Evolutionary conservation across 2,888 invertebrate genomes (phyloP).

Genomic region (Onthophagus sagittarius): DNA sequence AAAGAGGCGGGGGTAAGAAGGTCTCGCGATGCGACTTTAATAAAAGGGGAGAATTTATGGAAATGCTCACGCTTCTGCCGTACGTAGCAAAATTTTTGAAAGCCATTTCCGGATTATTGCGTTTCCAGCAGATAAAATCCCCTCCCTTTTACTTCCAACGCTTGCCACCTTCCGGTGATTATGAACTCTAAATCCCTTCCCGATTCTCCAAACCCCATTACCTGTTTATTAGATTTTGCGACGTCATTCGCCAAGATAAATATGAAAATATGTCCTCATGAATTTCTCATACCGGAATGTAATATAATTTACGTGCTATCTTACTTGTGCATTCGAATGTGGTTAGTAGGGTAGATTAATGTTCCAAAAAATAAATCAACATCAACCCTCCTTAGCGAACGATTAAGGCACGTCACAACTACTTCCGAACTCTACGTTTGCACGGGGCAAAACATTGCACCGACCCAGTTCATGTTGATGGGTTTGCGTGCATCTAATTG

Average conservation of each 20-base stretch:
- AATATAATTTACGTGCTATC: background rate
- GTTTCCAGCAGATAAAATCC: constrained; percentile 10
- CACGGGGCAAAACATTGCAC: background rate
- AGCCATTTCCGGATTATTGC: constrained; percentile 11
- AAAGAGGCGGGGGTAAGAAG: background rate
- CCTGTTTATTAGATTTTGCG: background rate
- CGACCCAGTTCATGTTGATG: background rate
- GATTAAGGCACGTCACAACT: background rate
- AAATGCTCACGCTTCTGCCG: constrained; percentile 9
- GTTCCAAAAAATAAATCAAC: background rate
- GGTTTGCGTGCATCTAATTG: background rate
- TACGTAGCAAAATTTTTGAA: constrained; percentile 12
- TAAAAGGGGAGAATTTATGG: constrained; percentile 13
- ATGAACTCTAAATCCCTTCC: constrained; percentile 2
- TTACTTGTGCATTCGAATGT: background rate
- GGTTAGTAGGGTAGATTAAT: background rate
- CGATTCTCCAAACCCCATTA: background rate
- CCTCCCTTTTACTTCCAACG: background rate
- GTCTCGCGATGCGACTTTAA: background rate
- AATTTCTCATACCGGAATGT: background rate
- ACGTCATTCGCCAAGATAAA: background rate
- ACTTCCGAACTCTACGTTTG: background rate
- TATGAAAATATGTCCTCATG: background rate
- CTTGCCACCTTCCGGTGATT: constrained; percentile 7
- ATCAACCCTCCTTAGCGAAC: background rate